Base-by-base conservation (phyloP, 2,113 vertebrate genomes). In the Hucho hucho region DNA sequence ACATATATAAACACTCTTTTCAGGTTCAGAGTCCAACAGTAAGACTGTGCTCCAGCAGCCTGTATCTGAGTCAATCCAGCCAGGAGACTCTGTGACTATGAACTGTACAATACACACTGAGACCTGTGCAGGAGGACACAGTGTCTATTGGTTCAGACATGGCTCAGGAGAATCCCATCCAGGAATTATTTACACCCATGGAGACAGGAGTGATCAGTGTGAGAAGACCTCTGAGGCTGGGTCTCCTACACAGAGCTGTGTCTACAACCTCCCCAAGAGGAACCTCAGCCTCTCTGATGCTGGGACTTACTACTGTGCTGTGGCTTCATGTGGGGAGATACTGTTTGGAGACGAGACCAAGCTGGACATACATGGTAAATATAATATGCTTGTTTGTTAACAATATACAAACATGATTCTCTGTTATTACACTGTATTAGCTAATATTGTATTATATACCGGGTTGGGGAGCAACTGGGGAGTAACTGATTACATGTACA, bases 261-360 rank as follows among this genome's bases (percentile, higher is more conserved):
- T 80, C 25, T 90, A 87, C 78, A 76, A 80, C 32, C 46, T 82
- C 32, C 64, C 79, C 14, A 88, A 78, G 80, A 72, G 0, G 6
- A 83, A 79, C 72, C 46, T 87, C 72, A 79, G 49, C 49, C n/a
- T 61, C 2, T 0, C 70, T 64, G 86, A 86, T 22, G 53, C 73
- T 63, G 86, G 80, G 6, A 79, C 75, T 7, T 89, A 89, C 64
- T 82, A 78, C 69, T 88, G 88, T 11, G 87, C 74, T 0, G 75
- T 89, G 73, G 78, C 77, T 43, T 81, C 82, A 37, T 91, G 88
- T 68, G 86, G 87, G 58, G 32, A 84, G 9, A 78, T 89, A 0
- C 72, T 83, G 11, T 82, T 88, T 81, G 89, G 87, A n/a, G 70
- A 72, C 3, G 84, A 83, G 77, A 82, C 47, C 47, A 53, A 53